phyloP scores from a whole-genome alignment of 2,888 invertebrate genomes.

The Rambutsinella grinnellia region DNA sequence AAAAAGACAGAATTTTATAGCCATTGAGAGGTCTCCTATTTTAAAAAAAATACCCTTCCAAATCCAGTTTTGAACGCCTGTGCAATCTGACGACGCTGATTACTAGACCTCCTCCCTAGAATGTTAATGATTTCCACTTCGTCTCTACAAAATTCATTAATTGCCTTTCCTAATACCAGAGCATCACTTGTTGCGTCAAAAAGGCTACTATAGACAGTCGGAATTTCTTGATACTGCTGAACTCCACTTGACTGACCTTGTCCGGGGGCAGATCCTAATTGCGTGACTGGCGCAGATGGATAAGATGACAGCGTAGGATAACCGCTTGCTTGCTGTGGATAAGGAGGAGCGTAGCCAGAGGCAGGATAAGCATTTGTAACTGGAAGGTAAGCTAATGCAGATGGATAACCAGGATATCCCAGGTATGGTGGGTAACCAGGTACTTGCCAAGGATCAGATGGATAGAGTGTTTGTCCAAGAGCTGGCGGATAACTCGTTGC shows the following conservation, averaged over 20 bases:
- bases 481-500: conserved; percentile 28
- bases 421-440: conserved; percentile 25
- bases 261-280: neutral
- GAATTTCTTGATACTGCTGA: conserved; percentile 52
- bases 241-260: conserved; percentile 1
- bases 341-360: neutral
- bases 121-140: conserved; percentile 90
- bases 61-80: conserved; percentile 87
- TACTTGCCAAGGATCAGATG: neutral
- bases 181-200: conserved; percentile 87
- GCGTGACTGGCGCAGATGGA: neutral
- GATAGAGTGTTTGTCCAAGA: neutral
- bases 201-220: conserved; percentile 68
- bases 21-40: neutral
- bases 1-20: conserved; percentile 13
- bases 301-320: neutral
- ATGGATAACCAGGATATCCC: conserved; percentile 7
- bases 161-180: conserved; percentile 84
- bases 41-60: conserved; percentile 87
- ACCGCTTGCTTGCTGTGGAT: neutral
- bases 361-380: neutral
- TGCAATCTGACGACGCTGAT: conserved; percentile 87
- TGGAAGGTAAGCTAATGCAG: neutral
- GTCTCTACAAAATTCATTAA: conserved; percentile 81
- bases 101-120: conserved; percentile 84